Evolutionary conservation across 1,140 invertebrate species (phyloP).

Genomic region (Lycorma delicatula): DNA sequence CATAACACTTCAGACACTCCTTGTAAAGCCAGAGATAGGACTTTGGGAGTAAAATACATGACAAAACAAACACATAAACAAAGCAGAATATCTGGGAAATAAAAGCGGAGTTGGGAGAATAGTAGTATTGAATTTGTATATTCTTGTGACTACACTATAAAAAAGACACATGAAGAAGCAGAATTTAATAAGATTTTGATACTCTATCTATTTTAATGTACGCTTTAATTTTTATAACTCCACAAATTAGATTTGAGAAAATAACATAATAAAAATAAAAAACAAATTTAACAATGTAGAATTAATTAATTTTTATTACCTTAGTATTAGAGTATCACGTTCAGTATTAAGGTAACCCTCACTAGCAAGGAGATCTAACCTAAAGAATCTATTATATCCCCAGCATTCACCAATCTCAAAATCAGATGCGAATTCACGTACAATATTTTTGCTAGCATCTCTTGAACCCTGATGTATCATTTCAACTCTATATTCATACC

Average conservation of each 20-base stretch:
- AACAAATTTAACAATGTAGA: too few species aligned
- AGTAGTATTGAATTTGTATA: too few species aligned
- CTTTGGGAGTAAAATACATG: too few species aligned
- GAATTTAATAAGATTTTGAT: too few species aligned
- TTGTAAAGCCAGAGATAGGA: too few species aligned
- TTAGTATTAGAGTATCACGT: conserved; percentile 62
- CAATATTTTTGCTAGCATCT: conserved; percentile 83
- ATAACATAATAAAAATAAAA: not conserved
- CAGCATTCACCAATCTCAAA: conserved; percentile 97
- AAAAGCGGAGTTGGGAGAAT: too few species aligned
- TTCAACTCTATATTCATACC: conserved; percentile 89
- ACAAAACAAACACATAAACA: too few species aligned
- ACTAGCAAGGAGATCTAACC: conserved; percentile 77
- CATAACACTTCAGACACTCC: too few species aligned
- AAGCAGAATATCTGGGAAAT: too few species aligned
- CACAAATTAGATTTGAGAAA: not conserved
- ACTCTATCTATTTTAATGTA: too few species aligned
- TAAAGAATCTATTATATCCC: conserved; percentile 92
- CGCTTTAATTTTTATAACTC: not conserved
- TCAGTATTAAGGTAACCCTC: conserved; percentile 79
- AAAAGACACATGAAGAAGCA: too few species aligned
- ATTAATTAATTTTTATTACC: conserved; percentile 38
- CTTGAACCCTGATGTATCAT: conserved; percentile 85
- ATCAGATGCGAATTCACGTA: conserved; percentile 85
- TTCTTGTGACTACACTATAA: too few species aligned